A percentile compares a stretch with the other conserved stretches of the same genome.
Evolutionary conservation across 1,140 invertebrate genomes (phyloP).

Genomic region (Coptotermes formosanus): DNA sequence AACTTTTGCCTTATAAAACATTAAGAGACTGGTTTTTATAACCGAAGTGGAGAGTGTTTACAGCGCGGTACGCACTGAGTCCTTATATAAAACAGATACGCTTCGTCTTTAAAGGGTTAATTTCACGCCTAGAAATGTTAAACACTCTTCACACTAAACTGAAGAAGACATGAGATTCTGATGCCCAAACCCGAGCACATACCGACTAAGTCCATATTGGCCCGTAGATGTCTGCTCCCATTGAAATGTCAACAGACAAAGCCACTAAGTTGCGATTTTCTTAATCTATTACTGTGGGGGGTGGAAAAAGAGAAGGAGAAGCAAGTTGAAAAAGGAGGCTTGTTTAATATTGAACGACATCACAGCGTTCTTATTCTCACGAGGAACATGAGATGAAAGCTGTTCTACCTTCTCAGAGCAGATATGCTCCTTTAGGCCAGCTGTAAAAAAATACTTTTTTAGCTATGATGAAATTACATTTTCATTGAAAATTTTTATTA

Average conservation of each 20-base stretch:
- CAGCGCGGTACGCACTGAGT: too few relatives aligned
- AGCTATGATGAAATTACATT: too few relatives aligned
- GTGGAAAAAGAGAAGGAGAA: neutral
- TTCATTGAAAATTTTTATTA: too few relatives aligned
- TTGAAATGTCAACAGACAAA: neutral
- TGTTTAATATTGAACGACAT: slow-evolving; percentile 19
- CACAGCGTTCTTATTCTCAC: neutral
- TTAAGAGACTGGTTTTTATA: too few relatives aligned
- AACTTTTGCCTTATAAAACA: too few relatives aligned
- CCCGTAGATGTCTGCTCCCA: neutral
- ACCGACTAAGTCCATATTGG: neutral
- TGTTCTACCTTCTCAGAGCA: neutral
- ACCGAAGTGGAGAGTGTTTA: too few relatives aligned
- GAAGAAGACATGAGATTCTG: neutral
- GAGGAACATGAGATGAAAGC: neutral
- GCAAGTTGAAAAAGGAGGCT: neutral
- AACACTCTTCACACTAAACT: neutral
- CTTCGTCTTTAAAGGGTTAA: too few relatives aligned
- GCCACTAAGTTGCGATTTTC: neutral
- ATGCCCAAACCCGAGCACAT: neutral
- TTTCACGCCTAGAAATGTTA: too few relatives aligned
- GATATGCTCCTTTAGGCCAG: neutral
- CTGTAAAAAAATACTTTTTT: neutral
- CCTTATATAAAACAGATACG: too few relatives aligned
- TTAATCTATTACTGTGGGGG: neutral